phyloP scores from a whole-genome alignment of 2,113 vertebrate genomes.

The Gasterosteus nipponicus region DNA sequence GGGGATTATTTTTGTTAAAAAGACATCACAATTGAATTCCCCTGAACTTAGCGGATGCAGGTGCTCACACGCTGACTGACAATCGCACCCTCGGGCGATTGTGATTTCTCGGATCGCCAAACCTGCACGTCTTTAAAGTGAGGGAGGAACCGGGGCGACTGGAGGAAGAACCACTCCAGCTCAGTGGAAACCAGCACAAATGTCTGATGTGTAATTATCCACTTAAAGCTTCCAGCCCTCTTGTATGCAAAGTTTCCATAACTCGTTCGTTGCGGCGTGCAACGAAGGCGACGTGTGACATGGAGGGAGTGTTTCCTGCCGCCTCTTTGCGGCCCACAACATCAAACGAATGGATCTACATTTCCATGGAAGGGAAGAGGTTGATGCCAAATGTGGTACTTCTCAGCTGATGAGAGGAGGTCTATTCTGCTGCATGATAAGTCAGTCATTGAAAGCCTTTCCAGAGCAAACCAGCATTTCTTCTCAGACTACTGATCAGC shows the following conservation, averaged over 20 bases:
- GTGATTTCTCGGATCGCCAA: background rate
- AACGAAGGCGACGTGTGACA: background rate
- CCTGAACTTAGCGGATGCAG: background rate
- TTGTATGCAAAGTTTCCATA: background rate
- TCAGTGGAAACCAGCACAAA: constrained; percentile 1
- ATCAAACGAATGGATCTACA: background rate
- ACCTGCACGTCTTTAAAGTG: background rate
- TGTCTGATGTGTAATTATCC: background rate
- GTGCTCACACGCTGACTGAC: background rate
- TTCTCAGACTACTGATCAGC: background rate
- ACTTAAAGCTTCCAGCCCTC: background rate
- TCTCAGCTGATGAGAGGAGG: background rate
- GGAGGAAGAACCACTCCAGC: background rate
- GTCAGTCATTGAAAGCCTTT: background rate
- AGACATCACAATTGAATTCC: too few relatives aligned
- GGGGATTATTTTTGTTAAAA: background rate
- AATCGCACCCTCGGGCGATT: background rate
- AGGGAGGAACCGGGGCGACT: background rate
- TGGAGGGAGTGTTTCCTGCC: background rate
- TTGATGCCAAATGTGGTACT: background rate
- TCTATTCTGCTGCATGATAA: background rate
- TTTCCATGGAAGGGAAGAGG: background rate
- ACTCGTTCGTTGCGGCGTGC: too few relatives aligned
- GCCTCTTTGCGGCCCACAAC: background rate
- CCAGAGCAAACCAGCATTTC: constrained; percentile 12